A percentile compares a stretch with the other conserved stretches of the same genome.
These are phyloP conservation scores for Parnassius mnemosyne DNA, from an alignment of 2,888 invertebrate genomes.

Conservation along the genomic window DNA sequence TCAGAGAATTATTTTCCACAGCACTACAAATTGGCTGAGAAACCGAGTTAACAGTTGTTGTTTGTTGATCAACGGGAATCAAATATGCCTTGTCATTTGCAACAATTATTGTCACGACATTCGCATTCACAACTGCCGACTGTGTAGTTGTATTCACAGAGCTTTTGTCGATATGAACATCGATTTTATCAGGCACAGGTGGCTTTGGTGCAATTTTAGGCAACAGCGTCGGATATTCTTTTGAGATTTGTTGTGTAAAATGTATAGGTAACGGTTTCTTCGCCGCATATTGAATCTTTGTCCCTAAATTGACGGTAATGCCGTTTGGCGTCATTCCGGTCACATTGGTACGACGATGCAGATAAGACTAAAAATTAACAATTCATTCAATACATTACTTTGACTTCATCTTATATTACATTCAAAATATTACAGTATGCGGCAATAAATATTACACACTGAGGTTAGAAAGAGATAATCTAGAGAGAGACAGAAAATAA, in stretches of 20 bases:
- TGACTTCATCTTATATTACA: no score
- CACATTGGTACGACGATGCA: slow-evolving; percentile 34
- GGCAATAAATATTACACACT: no score
- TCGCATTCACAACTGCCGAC: not conserved
- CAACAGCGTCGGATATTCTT: slow-evolving; percentile 31
- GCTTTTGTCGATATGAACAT: slow-evolving; percentile 31
- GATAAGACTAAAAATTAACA: slow-evolving; percentile 16
- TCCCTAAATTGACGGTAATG: slow-evolving; percentile 42
- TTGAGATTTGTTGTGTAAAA: slow-evolving; percentile 44
- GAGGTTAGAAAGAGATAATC: no score
- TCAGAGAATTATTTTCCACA: not conserved
- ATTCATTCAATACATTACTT: no score
- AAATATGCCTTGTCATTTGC: not conserved
- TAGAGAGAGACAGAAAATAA: no score
- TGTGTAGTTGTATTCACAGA: not conserved
- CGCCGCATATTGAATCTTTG: slow-evolving; percentile 28
- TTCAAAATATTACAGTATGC: no score
- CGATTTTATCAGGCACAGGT: slow-evolving; percentile 32
- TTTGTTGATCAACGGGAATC: not conserved
- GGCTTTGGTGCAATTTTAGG: slow-evolving; percentile 14
- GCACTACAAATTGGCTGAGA: slow-evolving; percentile 19
- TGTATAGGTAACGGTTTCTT: slow-evolving; percentile 53
- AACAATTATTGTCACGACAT: not conserved
- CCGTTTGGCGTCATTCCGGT: slow-evolving; percentile 41
- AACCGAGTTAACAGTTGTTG: slow-evolving; percentile 30